Evolutionary conservation across 2,888 invertebrate genomes (phyloP).

Genomic region (Oxystoma pomonae): DNA sequence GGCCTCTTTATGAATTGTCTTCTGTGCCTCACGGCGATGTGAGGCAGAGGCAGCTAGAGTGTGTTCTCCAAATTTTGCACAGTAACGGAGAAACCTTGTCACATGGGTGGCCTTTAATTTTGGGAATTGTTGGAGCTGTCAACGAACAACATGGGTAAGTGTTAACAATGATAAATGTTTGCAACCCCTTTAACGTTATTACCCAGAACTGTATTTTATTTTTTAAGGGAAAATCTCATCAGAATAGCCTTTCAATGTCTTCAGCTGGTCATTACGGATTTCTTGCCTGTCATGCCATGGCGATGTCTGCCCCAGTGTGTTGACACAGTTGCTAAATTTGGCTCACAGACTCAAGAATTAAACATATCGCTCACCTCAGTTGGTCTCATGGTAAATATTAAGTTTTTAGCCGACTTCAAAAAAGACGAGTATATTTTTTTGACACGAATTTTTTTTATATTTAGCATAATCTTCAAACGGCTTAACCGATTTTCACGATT

Average conservation of each 20-base stretch:
- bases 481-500: too few relatives aligned
- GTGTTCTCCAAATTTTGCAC: conserved; percentile 89
- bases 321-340: conserved; percentile 92
- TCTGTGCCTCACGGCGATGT: conserved; percentile 90
- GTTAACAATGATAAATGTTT: too few relatives aligned
- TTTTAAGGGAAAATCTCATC: conserved; percentile 81
- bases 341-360: conserved; percentile 91
- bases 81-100: conserved; percentile 88
- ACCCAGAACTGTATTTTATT: too few relatives aligned
- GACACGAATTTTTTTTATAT: too few relatives aligned
- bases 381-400: conserved; percentile 75
- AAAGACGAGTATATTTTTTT: too few relatives aligned
- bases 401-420: too few relatives aligned
- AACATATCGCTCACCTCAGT: conserved; percentile 97
- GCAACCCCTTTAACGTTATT: too few relatives aligned
- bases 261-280: conserved; percentile 92
- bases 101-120: conserved; percentile 92
- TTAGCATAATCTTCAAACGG: too few relatives aligned
- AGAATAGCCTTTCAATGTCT: conserved; percentile 94
- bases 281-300: conserved; percentile 88
- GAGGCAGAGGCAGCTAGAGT: conserved; percentile 89
- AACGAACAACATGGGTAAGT: conserved; percentile 84
- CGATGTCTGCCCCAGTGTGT: conserved; percentile 86
- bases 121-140: conserved; percentile 94
- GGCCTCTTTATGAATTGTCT: conserved; percentile 89